phyloP scores from a whole-genome alignment of 2,113 vertebrate genomes.

The Morone chrysops region DNA sequence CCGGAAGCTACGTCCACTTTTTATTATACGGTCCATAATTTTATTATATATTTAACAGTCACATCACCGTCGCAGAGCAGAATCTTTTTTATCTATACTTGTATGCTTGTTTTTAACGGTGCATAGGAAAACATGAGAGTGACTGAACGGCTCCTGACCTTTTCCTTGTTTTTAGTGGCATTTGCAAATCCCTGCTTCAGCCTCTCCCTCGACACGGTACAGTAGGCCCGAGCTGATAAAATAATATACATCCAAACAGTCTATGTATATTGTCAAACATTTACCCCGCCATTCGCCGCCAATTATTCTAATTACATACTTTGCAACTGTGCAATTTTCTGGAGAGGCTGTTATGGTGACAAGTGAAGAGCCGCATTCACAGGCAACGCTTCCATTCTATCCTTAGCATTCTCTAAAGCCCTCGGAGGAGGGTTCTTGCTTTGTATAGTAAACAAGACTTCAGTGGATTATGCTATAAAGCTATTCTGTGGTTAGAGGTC shows the following conservation, averaged over 20 bases:
- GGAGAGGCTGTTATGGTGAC: slow-evolving; percentile 66
- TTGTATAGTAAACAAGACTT: slow-evolving; percentile 76
- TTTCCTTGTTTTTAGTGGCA: slow-evolving; percentile 24
- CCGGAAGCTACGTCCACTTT: too few species aligned
- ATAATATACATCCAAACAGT: slow-evolving; percentile 44
- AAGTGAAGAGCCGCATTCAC: slow-evolving; percentile 49
- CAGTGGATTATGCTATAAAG: slow-evolving; percentile 67
- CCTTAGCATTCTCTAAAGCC: slow-evolving; percentile 57
- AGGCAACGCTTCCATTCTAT: slow-evolving; percentile 45
- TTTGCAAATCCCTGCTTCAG: slow-evolving; percentile 14
- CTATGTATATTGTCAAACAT: slow-evolving; percentile 53
- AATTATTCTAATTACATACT: slow-evolving; percentile 77
- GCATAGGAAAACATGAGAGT: background rate
- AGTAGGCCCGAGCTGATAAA: slow-evolving; percentile 22
- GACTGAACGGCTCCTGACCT: slow-evolving; percentile 11
- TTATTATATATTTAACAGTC: background rate
- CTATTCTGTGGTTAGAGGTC: slow-evolving; percentile 70
- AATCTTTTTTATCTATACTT: background rate
- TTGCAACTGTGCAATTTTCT: slow-evolving; percentile 64
- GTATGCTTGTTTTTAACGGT: background rate
- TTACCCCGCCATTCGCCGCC: slow-evolving; percentile 23
- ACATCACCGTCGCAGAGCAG: background rate
- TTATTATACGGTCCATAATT: background rate
- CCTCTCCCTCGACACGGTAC: background rate
- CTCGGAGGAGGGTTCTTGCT: slow-evolving; percentile 52